Evolutionary conservation across 2,797 vertebrate species (phyloP), one percentile per base, ranked within the genome.

Genomic region (Smutsia gigantea): DNA sequence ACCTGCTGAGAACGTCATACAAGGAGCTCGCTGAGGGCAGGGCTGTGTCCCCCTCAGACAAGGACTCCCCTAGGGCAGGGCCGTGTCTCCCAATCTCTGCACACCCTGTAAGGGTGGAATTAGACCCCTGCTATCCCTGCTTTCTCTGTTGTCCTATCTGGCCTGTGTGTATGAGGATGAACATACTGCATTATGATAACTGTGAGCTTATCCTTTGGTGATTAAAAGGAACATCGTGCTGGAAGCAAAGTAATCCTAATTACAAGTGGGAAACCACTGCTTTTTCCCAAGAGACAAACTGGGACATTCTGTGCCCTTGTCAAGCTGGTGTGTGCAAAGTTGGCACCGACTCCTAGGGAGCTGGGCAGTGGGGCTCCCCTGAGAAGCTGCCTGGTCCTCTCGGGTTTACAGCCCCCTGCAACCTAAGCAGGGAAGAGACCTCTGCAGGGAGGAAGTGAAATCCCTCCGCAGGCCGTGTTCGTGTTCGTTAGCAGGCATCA

Each of bases 181-280:
- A 49, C 75, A 29, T 2, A 25, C 25, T 79, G 39, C 53, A 55
- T 90, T 57, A 31, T 14, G 42, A 81, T 55, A 25, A 82, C 78
- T 46, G 75, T 0, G 14, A 72, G 69, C 83, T 94, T 75, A 68
- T 34, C 72, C 46, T 96, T 74, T 69, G 49, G 92, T 87, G 69
- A 91, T 89, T 86, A 94, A 92, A 89, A 87, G 79, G 69, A 83
- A 77, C 59, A 64, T 21, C 9, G 10, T 49, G 21, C 66, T 63
- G 37, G 34, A 77, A 78, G 74, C 69, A 92, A 69, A 96, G 57
- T n/a, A 78, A 88, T 63, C 51, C 69, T 92, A 69, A 95, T 68
- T 87, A 85, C 83, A 69, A 96, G 59, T n/a, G n/a, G 27, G 81
- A 93, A 78, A 93, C 7, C 12, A 31, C 59, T 90, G 81, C 29